Conservation (phyloP, 2,113 vertebrate genomes). For the Collichthys lucidus region DNA sequence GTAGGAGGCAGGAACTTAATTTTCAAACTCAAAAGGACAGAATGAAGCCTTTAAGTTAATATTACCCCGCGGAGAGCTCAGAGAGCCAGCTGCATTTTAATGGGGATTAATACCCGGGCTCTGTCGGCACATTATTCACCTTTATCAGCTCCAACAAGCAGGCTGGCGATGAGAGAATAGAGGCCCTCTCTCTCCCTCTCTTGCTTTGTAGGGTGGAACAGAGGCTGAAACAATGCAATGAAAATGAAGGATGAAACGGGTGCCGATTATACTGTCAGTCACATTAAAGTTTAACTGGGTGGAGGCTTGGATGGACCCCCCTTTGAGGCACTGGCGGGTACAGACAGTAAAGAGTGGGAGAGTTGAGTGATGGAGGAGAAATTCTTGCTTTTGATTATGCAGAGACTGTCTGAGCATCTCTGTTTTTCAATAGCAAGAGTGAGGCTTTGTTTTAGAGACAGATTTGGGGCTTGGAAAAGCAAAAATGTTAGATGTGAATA, state of each 20-base stretch:
- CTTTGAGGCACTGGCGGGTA: constrained; percentile 55
- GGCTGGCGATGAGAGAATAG: constrained; percentile 60
- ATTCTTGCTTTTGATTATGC: constrained; percentile 74
- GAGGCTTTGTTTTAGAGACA: constrained; percentile 64
- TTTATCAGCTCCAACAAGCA: constrained; percentile 80
- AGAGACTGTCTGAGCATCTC: constrained; percentile 43
- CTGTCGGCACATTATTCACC: constrained; percentile 77
- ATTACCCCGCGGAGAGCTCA: constrained; percentile 74
- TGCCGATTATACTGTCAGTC: constrained; percentile 71
- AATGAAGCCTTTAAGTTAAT: constrained; percentile 83
- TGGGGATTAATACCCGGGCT: constrained; percentile 76
- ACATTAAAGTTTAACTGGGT: constrained; percentile 72
- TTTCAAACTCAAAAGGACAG: constrained; percentile 79
- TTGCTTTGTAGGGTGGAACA: constrained; percentile 72
- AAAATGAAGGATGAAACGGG: constrained; percentile 74
- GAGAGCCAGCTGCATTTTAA: constrained; percentile 80
- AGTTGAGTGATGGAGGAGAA: constrained; percentile 55
- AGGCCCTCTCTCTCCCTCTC: constrained; percentile 61
- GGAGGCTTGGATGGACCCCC: constrained; percentile 60
- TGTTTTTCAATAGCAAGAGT: constrained; percentile 47
- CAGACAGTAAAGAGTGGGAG: constrained; percentile 48
- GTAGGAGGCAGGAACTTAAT: constrained; percentile 65
- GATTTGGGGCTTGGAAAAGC: constrained; percentile 47
- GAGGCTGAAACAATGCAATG: constrained; percentile 72
- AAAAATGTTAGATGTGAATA: constrained; percentile 52